Conservation (phyloP, 2,797 vertebrate species). For the Enteromius treurensis region DNA sequence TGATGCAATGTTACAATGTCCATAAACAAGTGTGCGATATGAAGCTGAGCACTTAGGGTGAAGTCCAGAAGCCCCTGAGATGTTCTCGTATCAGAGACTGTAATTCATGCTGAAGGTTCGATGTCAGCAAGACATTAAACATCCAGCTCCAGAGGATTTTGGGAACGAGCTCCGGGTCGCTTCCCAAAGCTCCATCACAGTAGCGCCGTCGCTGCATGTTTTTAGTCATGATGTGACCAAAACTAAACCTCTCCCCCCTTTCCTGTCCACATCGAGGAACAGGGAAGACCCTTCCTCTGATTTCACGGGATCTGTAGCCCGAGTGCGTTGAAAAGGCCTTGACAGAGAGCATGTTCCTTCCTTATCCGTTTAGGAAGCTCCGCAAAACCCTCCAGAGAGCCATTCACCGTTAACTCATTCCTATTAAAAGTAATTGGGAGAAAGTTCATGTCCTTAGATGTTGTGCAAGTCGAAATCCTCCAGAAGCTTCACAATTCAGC, state of each 20-base stretch:
- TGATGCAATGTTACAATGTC: conserved; percentile 1
- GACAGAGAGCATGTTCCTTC: conserved; percentile 78
- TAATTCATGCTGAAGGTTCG: not conserved
- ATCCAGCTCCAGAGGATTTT: conserved; percentile 1
- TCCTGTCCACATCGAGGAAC: conserved; percentile 74
- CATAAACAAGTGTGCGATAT: not conserved
- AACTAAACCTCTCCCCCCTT: conserved; percentile 60
- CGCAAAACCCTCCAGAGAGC: conserved; percentile 84
- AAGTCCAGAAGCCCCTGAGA: not conserved
- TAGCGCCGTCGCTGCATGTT: conserved; percentile 42
- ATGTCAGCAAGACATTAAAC: conserved; percentile 45
- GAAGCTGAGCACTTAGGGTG: not conserved
- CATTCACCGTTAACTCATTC: conserved; percentile 87
- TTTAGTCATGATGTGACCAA: conserved; percentile 47
- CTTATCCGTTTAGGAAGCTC: conserved; percentile 90
- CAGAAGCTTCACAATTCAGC: conserved; percentile 81
- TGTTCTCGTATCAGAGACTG: not conserved
- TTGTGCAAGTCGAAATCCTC: conserved; percentile 87
- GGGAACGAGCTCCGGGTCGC: conserved; percentile 28
- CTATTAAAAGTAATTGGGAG: conserved; percentile 93
- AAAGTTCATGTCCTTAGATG: conserved; percentile 93
- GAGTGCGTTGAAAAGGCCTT: conserved; percentile 67
- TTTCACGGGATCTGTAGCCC: conserved; percentile 59
- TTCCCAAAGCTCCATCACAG: conserved; percentile 47
- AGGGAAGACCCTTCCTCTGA: conserved; percentile 65